These are phyloP conservation scores for Polia nebulosa DNA, from an alignment of 2,888 invertebrate genomes.

Conservation along the genomic window DNA sequence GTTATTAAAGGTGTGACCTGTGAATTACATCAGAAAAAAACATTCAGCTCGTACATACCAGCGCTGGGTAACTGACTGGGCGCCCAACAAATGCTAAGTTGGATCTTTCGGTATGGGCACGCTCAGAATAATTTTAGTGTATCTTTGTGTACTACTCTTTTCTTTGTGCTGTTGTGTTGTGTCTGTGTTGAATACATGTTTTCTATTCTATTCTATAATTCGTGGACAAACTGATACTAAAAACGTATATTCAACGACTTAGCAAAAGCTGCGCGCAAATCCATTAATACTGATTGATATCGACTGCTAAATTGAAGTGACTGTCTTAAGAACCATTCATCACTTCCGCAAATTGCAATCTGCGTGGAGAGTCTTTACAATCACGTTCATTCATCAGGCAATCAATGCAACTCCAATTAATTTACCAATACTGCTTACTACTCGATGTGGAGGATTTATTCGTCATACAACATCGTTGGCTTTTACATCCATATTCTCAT, in stretches of 20 bases:
- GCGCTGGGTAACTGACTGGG: too few relatives aligned
- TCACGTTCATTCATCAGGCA: constrained; percentile 28
- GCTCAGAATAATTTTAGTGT: too few relatives aligned
- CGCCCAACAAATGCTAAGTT: too few relatives aligned
- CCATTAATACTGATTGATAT: constrained; percentile 38
- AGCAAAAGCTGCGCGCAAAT: neutral
- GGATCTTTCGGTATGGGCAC: too few relatives aligned
- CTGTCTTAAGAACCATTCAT: constrained; percentile 29
- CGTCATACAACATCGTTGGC: neutral
- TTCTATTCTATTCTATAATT: too few relatives aligned
- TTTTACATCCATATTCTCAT: neutral
- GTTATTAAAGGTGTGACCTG: too few relatives aligned
- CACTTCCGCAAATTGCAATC: constrained; percentile 35
- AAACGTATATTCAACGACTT: neutral
- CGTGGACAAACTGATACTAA: too few relatives aligned
- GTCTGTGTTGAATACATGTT: too few relatives aligned
- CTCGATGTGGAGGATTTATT: constrained; percentile 10
- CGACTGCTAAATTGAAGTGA: constrained; percentile 29
- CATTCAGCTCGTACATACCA: too few relatives aligned
- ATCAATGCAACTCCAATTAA: constrained; percentile 46
- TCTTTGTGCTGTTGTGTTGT: too few relatives aligned
- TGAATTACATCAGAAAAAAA: too few relatives aligned
- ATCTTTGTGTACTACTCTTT: too few relatives aligned
- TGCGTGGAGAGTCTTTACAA: constrained; percentile 1
- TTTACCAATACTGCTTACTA: constrained; percentile 9